Evolutionary conservation across 64 coral and sea anemone species (phyloP).

Genomic region (Pocillopora verrucosa): DNA sequence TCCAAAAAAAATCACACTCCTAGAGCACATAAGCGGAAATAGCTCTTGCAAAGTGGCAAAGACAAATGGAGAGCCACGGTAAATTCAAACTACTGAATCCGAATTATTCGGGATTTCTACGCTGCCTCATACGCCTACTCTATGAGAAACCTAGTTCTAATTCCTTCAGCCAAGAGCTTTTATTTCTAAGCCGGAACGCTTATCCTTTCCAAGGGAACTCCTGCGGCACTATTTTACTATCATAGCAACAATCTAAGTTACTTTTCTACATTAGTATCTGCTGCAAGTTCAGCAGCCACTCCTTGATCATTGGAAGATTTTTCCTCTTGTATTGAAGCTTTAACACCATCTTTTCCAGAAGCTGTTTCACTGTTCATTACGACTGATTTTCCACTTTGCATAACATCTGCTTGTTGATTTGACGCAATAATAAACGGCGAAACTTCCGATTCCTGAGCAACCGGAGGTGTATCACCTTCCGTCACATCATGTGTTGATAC

Average conservation of each 20-base stretch:
- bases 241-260: not conserved
- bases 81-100: too few relatives aligned
- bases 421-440: not conserved
- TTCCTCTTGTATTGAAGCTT: not conserved
- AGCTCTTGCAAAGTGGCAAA: too few relatives aligned
- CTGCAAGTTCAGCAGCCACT: not conserved
- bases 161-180: not conserved
- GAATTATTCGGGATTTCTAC: too few relatives aligned
- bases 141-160: not conserved
- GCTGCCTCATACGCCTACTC: not conserved
- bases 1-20: too few relatives aligned
- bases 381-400: not conserved
- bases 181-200: not conserved
- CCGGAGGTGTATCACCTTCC: not conserved
- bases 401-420: not conserved
- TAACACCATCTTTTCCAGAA: not conserved
- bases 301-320: not conserved
- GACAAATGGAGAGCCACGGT: too few relatives aligned
- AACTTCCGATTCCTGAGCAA: not conserved
- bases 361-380: not conserved
- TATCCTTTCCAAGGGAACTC: not conserved
- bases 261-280: not conserved
- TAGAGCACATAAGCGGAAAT: too few relatives aligned
- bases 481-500: not conserved
- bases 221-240: not conserved